These are phyloP conservation scores for Corydoras maculifer DNA, from an alignment of 2,113 vertebrate species.

Conservation along the genomic window DNA sequence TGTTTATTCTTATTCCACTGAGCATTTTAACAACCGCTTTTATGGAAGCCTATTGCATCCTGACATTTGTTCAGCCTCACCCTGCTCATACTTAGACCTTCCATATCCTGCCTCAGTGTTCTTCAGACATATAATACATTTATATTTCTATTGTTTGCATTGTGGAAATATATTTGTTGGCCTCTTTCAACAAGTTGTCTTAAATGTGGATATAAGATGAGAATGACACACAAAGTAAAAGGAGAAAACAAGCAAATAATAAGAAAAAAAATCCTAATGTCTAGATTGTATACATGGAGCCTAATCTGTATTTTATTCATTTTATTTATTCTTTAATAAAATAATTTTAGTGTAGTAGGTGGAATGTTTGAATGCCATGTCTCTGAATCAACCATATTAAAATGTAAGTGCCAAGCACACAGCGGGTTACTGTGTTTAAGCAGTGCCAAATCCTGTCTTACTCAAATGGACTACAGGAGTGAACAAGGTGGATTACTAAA, in stretches of 20 bases:
- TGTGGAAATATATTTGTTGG: slow-evolving; percentile 18
- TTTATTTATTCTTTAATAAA: too few relatives aligned
- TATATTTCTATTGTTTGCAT: slow-evolving; percentile 33
- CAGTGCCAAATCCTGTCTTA: slow-evolving; percentile 17
- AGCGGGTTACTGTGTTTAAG: slow-evolving; percentile 21
- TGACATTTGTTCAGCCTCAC: slow-evolving; percentile 42
- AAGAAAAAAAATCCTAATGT: not conserved
- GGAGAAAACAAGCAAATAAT: not conserved
- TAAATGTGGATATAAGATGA: slow-evolving; percentile 2
- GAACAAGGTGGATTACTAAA: slow-evolving; percentile 13
- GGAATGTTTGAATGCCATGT: slow-evolving; percentile 21
- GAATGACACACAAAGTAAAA: not conserved
- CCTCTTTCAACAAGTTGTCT: slow-evolving; percentile 16
- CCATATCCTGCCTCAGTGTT: slow-evolving; percentile 55
- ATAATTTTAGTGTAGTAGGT: slow-evolving; percentile 5
- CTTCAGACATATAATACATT: slow-evolving; percentile 55
- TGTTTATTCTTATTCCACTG: slow-evolving; percentile 60
- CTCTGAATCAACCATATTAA: slow-evolving; percentile 23
- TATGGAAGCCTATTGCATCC: slow-evolving; percentile 62
- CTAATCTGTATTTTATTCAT: too few relatives aligned
- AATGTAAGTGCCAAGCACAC: slow-evolving; percentile 11
- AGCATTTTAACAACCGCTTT: slow-evolving; percentile 58
- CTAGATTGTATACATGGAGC: not conserved
- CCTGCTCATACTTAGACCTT: slow-evolving; percentile 35
- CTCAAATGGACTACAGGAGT: slow-evolving; percentile 23